Conservation (phyloP, 1,140 invertebrate genomes). For the Eriocheir sinensis region DNA sequence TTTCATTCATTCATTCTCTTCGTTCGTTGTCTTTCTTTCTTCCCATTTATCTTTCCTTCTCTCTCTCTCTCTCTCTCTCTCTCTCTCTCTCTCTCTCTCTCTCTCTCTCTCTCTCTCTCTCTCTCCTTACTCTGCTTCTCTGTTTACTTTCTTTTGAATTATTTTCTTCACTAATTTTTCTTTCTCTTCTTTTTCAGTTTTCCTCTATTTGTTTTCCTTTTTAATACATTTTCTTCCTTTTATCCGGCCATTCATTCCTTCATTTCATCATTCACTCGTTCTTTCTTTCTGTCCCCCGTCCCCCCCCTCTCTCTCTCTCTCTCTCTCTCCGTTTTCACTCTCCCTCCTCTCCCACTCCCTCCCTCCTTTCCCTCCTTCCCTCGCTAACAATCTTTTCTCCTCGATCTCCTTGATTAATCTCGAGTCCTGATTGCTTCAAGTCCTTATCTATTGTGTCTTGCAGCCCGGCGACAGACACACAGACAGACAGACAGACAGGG, state of each 20-base stretch:
- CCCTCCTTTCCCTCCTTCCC: not conserved
- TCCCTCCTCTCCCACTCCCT: not conserved
- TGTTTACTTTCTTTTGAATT: not conserved
- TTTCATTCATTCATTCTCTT: not conserved
- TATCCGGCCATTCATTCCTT: too few species aligned
- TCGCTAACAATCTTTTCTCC: not conserved
- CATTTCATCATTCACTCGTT: too few species aligned
- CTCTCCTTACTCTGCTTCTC: too few species aligned
- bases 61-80: not conserved
- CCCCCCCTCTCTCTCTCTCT: not conserved
- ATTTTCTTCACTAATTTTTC: not conserved
- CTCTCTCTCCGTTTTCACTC: too few species aligned
- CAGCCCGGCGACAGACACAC: not conserved
- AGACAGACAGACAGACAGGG: not conserved
- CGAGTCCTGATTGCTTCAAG: not conserved
- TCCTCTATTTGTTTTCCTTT: too few species aligned
- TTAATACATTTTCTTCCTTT: too few species aligned
- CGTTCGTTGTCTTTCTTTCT: not conserved
- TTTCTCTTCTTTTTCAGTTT: not conserved
- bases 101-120: not conserved
- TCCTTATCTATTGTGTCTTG: not conserved
- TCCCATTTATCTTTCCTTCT: too few species aligned
- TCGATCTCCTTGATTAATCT: not conserved
- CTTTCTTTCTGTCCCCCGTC: too few species aligned
- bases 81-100: not conserved